Evolutionary conservation across 2,797 vertebrate genomes (phyloP), one percentile per base, ranked within the genome.

Genomic region (Gallinago stenura): DNA sequence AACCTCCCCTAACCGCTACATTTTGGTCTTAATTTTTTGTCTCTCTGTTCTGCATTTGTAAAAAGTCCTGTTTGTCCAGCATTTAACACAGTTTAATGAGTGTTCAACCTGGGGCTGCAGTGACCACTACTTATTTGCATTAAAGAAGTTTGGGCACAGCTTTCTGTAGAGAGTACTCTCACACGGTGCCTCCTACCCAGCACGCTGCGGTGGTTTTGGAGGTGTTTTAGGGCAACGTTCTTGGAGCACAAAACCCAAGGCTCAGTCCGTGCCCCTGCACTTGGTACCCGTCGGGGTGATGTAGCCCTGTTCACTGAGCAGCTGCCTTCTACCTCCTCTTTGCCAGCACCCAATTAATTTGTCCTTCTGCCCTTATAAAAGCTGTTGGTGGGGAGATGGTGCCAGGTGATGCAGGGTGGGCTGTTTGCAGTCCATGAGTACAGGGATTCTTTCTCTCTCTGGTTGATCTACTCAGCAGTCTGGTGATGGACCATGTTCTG

Each of bases 401-500:
- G 33, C 24, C 30, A 31, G 62, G 46, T 30, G 33, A 33, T 25
- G 33, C 30, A 14, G 37, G 46, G 39, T 39, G 69, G 61, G 54
- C 33, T 68, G 30, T 48, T 83, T 31, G 45, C 33, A 75, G 30
- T 30, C 61, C n/a, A 18, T 0, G 1, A 68, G 7, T 3, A 1
- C 46, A 54, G 46, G 33, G 1, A 0, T 41, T 89, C 15, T 3
- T 4, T 8, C 50, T 57, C 50, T 62, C 25, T 53, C n/a, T 5
- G 4, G 33, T 17, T 1, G 4, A 41, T 9, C 30, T 17, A 1
- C 66, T 43, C 50, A 21, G n/a, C 31, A 12, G 16, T 3, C 10
- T 1, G 25, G 43, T 35, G 50, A 45, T 6, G 51, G 60, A 35
- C 12, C 2, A 0, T 12, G 25, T 62, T 30, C 50, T 48, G 41